Conservation (phyloP, 1,140 invertebrate genomes). For the Oreohelix idahoensis region DNA sequence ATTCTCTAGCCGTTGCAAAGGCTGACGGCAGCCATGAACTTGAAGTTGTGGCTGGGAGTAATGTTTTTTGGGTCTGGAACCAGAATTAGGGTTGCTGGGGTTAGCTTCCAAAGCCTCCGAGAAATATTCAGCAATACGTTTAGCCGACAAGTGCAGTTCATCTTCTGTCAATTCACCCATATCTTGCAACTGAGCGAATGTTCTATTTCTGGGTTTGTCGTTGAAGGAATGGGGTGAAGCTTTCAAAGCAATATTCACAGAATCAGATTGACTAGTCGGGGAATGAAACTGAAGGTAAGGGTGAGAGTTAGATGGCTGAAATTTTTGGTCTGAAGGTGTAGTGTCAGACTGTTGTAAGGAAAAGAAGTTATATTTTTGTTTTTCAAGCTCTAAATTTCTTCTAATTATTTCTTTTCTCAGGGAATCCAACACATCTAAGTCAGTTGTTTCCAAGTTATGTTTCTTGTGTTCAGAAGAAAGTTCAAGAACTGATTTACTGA, state of each 20-base stretch:
- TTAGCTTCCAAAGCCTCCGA: background rate
- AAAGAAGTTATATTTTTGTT: background rate
- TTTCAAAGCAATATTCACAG: background rate
- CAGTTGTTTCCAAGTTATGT: background rate
- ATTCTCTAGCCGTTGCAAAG: constrained; percentile 20
- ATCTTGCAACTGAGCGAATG: background rate
- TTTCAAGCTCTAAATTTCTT: background rate
- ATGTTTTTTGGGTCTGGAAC: background rate
- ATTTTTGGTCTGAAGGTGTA: background rate
- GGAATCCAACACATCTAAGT: background rate
- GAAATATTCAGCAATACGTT: constrained; percentile 31
- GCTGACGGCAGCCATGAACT: background rate
- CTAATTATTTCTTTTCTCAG: background rate
- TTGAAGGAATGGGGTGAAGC: background rate
- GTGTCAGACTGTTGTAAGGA: background rate
- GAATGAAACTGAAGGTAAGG: background rate
- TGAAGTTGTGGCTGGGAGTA: background rate
- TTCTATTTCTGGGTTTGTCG: background rate
- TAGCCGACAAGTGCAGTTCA: constrained; percentile 18
- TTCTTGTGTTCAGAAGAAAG: background rate
- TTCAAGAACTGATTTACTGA: background rate
- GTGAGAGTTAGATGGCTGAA: background rate
- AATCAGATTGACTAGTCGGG: background rate
- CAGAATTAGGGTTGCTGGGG: background rate
- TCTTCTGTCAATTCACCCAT: constrained; percentile 6